Conservation (phyloP, 2,888 invertebrate genomes). For the Microctonus hyperodae region DNA sequence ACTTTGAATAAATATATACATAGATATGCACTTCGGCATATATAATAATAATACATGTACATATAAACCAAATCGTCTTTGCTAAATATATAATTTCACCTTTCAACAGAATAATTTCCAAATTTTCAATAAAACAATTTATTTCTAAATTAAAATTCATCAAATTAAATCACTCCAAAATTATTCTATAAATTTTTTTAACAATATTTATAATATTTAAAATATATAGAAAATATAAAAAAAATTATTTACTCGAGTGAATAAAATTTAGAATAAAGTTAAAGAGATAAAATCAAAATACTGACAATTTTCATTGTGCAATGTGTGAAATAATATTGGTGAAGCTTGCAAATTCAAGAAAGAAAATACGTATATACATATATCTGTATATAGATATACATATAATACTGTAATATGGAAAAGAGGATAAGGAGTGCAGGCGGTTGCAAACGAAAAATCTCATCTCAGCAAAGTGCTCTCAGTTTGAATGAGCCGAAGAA, state of each 20-base stretch:
- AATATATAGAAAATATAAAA: too few relatives aligned
- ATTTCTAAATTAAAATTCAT: too few relatives aligned
- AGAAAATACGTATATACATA: not conserved
- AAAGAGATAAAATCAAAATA: slow-evolving; percentile 20
- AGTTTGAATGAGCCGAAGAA: slow-evolving; percentile 31
- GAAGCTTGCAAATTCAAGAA: slow-evolving; percentile 13
- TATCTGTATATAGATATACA: not conserved
- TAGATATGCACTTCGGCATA: not conserved
- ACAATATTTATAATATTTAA: too few relatives aligned
- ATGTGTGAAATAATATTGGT: slow-evolving; percentile 1
- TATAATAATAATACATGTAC: not conserved
- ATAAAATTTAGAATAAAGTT: too few relatives aligned
- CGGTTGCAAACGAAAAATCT: slow-evolving; percentile 39
- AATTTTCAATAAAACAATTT: too few relatives aligned
- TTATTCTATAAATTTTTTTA: too few relatives aligned
- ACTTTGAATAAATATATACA: slow-evolving; percentile 7
- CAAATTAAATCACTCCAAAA: too few relatives aligned
- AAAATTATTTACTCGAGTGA: too few relatives aligned
- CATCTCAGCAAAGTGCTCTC: slow-evolving; percentile 43
- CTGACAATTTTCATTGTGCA: slow-evolving; percentile 26
- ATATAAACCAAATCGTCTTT: not conserved
- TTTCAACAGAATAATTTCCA: not conserved
- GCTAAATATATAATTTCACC: not conserved
- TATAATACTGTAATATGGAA: slow-evolving; percentile 3
- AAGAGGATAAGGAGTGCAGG: slow-evolving; percentile 12